phyloP scores from a whole-genome alignment of 2,888 invertebrate genomes.

The Leucozona laternaria region DNA sequence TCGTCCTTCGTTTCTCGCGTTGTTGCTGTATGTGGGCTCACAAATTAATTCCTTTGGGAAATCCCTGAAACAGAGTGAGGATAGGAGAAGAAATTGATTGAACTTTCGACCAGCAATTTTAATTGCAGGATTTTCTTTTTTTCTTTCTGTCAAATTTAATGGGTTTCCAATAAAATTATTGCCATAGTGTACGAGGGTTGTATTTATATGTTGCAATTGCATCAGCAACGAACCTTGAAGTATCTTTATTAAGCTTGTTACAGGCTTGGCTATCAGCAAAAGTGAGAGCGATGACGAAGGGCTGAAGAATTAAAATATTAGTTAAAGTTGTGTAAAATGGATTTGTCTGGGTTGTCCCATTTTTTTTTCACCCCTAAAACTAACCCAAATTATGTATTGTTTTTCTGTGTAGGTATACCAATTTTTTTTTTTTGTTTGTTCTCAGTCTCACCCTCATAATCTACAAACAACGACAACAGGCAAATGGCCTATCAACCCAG shows the following conservation, averaged over 20 bases:
- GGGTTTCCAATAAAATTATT: constrained; percentile 48
- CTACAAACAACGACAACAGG: constrained; percentile 35
- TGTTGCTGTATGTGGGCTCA: neutral
- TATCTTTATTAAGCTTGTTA: constrained; percentile 35
- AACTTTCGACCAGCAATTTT: constrained; percentile 50
- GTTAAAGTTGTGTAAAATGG: constrained; percentile 64
- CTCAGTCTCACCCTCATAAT: constrained; percentile 44
- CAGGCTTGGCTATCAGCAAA: neutral
- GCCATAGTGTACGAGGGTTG: constrained; percentile 11
- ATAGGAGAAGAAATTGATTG: constrained; percentile 18
- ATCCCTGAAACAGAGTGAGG: neutral
- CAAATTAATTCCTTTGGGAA: constrained; percentile 40
- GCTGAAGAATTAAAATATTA: constrained; percentile 63
- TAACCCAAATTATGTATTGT: constrained; percentile 39
- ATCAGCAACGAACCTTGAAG: constrained; percentile 28
- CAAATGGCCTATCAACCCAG: constrained; percentile 72
- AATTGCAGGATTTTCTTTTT: constrained; percentile 51
- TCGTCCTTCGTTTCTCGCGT: neutral
- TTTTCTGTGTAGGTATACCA: neutral
- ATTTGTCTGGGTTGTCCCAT: constrained; percentile 57
- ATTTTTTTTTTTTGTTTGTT: constrained; percentile 1
- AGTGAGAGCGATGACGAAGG: neutral
- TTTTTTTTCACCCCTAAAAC: constrained; percentile 49
- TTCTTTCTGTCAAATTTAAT: constrained; percentile 38
- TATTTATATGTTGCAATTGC: neutral